Evolutionary conservation across 2,888 invertebrate genomes (phyloP), one percentile per base, ranked within the genome.

Genomic region (Hypsopygia costalis): DNA sequence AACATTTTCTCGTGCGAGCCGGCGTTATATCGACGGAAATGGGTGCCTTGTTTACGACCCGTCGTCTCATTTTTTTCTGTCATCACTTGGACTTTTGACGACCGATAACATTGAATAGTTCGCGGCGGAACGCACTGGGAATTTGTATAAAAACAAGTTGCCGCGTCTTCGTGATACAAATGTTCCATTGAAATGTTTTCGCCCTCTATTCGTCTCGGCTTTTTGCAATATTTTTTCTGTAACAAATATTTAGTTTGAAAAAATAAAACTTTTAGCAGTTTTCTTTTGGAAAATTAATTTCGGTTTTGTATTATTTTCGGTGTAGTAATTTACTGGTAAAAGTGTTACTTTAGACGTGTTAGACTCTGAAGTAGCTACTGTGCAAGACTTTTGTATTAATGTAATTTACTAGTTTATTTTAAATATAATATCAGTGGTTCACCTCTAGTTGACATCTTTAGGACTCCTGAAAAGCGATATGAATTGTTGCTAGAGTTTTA

Each of bases 21-120:
- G 8, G 16, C 20, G 32, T 20, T 6, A 33, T 33, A 21, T 9
- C 11, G 21, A 6, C 10, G 21, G 21, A 11, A 28, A 12, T 2
- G 11, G 27, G 7, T 4, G 25, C 27, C 39, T 40, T 46, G 46
- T 47, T 49, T 47, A 45, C 43, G 40, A 29, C 34, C 22, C 16
- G 40, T 31, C 31, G n/a, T 9, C 45, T 41, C 42, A 41, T 44
- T 43, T 50, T 44, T 43, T 50, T 44, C 27, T 16, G 4, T 16
- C 16, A 16, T 16, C 16, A 3, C 16, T 4, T 2, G 16, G 40
- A 29, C 40, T 29, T 25, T 40, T 41, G 44, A 44, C 47, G 47
- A 33, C 44, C 43, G 44, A 51, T 48, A 43, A 34, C 41, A 43
- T 43, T 44, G 43, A 44, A 44, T 41, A 41, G 50, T 47, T 36